Evolutionary conservation across 2,113 vertebrate genomes (phyloP).

Genomic region (Dermatemys mawii): DNA sequence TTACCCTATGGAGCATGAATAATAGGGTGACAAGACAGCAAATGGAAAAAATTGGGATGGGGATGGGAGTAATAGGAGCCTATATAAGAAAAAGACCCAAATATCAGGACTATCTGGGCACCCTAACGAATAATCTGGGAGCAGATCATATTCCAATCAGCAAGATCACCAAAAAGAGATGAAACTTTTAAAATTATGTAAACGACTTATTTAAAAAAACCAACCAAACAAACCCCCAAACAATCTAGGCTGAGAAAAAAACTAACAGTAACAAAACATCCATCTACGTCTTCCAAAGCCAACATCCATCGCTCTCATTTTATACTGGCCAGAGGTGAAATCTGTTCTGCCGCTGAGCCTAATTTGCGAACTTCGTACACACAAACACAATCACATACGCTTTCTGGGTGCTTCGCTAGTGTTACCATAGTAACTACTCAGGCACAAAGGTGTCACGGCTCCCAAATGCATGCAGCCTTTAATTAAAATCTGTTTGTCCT

Average conservation of each 20-base stretch:
- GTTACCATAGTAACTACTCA: neutral
- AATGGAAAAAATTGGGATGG: too few relatives aligned
- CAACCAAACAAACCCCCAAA: neutral
- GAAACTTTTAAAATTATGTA: neutral
- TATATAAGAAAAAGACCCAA: too few relatives aligned
- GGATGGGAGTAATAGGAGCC: too few relatives aligned
- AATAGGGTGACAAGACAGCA: too few relatives aligned
- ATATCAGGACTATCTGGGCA: too few relatives aligned
- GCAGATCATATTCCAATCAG: neutral
- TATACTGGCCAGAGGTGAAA: accelerated
- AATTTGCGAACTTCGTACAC: neutral
- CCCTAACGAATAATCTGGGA: neutral
- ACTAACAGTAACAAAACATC: neutral
- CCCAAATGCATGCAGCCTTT: slow-evolving; percentile 2
- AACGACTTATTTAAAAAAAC: neutral
- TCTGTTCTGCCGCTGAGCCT: accelerated
- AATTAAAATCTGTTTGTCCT: slow-evolving; percentile 47
- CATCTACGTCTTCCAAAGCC: accelerated
- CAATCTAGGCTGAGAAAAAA: neutral
- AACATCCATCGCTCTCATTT: neutral
- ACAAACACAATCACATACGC: neutral
- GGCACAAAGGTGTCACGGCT: neutral
- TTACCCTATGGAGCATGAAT: neutral
- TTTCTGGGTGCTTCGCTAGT: neutral
- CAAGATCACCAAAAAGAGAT: accelerated